These are phyloP conservation scores for Bradypus variegatus DNA, from an alignment of 2,797 vertebrate species.

Conservation along the genomic window DNA sequence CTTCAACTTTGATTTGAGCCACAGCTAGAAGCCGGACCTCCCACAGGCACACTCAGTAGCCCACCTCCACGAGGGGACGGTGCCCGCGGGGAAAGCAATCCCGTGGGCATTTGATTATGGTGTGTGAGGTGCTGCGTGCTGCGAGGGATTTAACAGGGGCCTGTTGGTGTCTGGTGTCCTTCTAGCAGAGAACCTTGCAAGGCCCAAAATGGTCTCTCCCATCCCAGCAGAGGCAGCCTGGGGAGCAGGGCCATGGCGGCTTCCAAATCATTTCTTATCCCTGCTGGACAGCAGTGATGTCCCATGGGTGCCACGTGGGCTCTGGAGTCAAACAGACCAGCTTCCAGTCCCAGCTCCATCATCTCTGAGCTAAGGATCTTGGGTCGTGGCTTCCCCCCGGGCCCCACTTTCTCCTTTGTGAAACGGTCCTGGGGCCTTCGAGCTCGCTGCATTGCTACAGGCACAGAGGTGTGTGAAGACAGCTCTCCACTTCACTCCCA, in stretches of 20 bases:
- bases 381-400: not conserved
- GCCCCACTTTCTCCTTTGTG: not conserved
- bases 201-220: not conserved
- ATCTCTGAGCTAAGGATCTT: not conserved
- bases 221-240: accelerated
- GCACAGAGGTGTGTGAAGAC: too few relatives aligned
- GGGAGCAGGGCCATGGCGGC: not conserved
- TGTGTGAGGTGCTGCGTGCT: not conserved
- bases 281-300: accelerated
- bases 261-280: not conserved
- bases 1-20: not conserved
- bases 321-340: not conserved
- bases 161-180: not conserved
- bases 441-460: accelerated
- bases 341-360: not conserved
- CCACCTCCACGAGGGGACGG: too few relatives aligned
- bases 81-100: accelerated
- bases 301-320: accelerated
- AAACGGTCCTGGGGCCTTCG: not conserved
- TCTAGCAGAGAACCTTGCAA: not conserved
- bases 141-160: accelerated
- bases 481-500: not conserved
- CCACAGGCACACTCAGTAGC: not conserved
- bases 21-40: not conserved
- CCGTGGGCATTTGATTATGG: accelerated